Evolutionary conservation across 1,140 invertebrate genomes (phyloP).

Genomic region (Papilio xuthus): DNA sequence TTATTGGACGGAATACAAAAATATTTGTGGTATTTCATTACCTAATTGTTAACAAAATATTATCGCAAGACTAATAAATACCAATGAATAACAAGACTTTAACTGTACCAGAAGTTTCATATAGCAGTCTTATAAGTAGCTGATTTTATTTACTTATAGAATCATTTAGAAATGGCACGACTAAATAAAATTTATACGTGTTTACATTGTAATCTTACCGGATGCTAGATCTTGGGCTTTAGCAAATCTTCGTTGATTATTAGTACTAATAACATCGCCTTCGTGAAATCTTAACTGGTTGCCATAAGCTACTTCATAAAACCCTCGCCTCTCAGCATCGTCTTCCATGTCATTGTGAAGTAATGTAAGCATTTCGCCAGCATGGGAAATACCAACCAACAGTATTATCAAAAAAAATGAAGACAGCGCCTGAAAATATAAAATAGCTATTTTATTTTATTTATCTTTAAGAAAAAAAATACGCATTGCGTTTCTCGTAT

Average conservation of each 20-base stretch:
- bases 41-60: too few relatives aligned
- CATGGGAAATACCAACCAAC: conserved; percentile 73
- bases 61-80: too few relatives aligned
- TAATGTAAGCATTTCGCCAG: conserved; percentile 72
- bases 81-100: too few relatives aligned
- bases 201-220: conserved; percentile 49
- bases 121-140: too few relatives aligned
- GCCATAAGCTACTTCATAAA: conserved; percentile 66
- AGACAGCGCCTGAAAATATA: conserved; percentile 68
- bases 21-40: too few relatives aligned
- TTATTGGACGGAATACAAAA: too few relatives aligned
- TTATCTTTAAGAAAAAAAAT: conserved; percentile 32
- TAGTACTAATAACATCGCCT: conserved; percentile 69
- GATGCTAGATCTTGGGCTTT: conserved; percentile 73
- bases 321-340: conserved; percentile 69
- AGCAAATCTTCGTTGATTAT: conserved; percentile 71
- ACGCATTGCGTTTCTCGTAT: conserved; percentile 40
- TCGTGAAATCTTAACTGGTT: conserved; percentile 66
- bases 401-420: conserved; percentile 74
- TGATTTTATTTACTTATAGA: too few relatives aligned
- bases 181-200: conserved; percentile 11
- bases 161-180: not conserved
- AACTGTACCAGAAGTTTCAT: too few relatives aligned
- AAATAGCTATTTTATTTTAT: conserved; percentile 34
- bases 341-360: conserved; percentile 76